Evolutionary conservation across 2,113 vertebrate species (phyloP).

Genomic region (Pseudorasbora parva): DNA sequence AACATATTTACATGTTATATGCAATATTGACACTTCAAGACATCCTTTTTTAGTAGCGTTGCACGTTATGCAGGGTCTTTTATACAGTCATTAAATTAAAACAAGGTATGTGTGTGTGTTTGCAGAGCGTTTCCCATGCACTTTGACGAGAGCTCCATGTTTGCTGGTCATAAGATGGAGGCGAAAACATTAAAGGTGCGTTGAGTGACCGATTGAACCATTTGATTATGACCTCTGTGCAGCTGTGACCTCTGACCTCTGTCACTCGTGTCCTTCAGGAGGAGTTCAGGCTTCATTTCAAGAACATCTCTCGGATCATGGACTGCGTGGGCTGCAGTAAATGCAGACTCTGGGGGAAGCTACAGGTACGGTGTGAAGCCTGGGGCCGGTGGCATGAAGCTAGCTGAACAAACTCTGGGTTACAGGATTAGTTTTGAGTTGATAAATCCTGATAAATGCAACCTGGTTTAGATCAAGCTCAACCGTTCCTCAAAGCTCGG

Average conservation of each 20-base stretch:
- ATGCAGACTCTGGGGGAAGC: slow-evolving; percentile 94
- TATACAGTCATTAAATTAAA: neutral
- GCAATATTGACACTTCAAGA: too few species aligned
- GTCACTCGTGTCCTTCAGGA: slow-evolving; percentile 74
- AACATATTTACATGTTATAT: too few species aligned
- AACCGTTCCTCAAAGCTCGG: too few species aligned
- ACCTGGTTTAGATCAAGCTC: too few species aligned
- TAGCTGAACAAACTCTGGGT: too few species aligned
- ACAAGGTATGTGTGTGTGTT: neutral
- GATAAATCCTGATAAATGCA: too few species aligned
- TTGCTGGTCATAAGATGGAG: slow-evolving; percentile 90
- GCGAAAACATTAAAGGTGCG: slow-evolving; percentile 90
- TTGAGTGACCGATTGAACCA: neutral
- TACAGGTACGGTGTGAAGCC: slow-evolving; percentile 79
- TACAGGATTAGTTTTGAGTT: too few species aligned
- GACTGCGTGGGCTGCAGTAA: slow-evolving; percentile 98
- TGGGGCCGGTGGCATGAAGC: too few species aligned
- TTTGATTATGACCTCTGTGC: too few species aligned
- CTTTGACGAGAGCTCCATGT: slow-evolving; percentile 98
- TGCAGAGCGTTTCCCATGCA: slow-evolving; percentile 93
- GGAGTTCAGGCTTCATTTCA: slow-evolving; percentile 94
- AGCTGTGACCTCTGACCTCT: too few species aligned
- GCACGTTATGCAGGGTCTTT: neutral
- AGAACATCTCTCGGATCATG: slow-evolving; percentile 98
- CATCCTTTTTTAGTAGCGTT: too few species aligned